Conservation (phyloP, 2,888 invertebrate genomes). For the Scelioninae gen. 2 region DNA sequence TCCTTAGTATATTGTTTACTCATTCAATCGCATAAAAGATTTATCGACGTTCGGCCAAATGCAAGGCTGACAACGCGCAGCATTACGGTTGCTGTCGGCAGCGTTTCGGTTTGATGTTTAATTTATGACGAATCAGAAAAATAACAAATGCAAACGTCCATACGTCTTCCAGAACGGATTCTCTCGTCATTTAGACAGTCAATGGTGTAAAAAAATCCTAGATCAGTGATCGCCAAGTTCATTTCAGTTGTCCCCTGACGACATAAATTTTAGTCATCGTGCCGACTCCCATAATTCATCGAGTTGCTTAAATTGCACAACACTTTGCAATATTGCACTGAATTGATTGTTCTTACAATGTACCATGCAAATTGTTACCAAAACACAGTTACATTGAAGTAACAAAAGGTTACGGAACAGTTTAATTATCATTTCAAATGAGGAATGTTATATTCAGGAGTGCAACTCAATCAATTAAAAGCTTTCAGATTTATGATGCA, state of each 20-base stretch:
- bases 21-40: slow-evolving; percentile 47
- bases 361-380: background rate
- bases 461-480: too few relatives aligned
- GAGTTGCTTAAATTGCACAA: background rate
- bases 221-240: background rate
- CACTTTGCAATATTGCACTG: background rate
- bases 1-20: slow-evolving; percentile 48
- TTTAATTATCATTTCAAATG: too few relatives aligned
- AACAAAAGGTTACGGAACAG: too few relatives aligned
- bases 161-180: slow-evolving; percentile 21
- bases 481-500: too few relatives aligned
- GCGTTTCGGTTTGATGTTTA: slow-evolving; percentile 41
- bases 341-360: background rate
- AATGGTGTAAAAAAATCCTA: background rate
- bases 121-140: slow-evolving; percentile 56
- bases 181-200: slow-evolving; percentile 12
- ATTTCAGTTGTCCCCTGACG: slow-evolving; percentile 3
- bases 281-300: background rate
- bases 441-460: too few relatives aligned
- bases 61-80: slow-evolving; percentile 49
- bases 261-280: background rate
- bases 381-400: too few relatives aligned
- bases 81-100: slow-evolving; percentile 47
- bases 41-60: slow-evolving; percentile 46
- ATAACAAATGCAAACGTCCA: slow-evolving; percentile 24